Conservation (phyloP, 2,113 vertebrate species). For the Chloebia gouldiae region DNA sequence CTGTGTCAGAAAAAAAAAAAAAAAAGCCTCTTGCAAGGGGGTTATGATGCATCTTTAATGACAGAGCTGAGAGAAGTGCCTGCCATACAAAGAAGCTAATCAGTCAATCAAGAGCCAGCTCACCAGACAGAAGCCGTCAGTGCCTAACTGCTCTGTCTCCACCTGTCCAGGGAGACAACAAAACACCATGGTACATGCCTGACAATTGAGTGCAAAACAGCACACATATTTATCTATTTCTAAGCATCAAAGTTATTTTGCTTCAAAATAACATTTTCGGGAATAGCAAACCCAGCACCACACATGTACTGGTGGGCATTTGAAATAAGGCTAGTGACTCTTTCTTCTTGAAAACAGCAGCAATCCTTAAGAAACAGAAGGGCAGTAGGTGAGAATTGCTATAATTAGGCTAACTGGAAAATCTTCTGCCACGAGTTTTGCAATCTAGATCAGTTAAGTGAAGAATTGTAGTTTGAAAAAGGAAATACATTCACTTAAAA, state of each 20-base stretch:
- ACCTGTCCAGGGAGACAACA: conserved; percentile 55
- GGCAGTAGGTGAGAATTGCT: neutral
- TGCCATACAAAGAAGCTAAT: conserved; percentile 70
- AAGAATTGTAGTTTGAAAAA: neutral
- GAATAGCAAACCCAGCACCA: neutral
- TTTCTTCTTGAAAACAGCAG: neutral
- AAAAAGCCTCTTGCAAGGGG: conserved; percentile 10
- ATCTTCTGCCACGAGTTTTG: neutral
- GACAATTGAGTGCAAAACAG: conserved; percentile 53
- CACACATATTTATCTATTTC: neutral
- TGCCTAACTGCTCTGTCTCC: conserved; percentile 52
- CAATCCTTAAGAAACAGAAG: neutral
- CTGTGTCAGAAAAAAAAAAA: neutral
- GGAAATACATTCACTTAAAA: neutral
- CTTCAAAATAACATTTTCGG: neutral
- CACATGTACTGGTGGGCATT: neutral
- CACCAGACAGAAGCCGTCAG: conserved; percentile 56
- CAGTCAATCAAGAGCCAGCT: conserved; percentile 71
- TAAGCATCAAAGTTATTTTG: neutral
- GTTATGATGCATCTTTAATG: conserved; percentile 62
- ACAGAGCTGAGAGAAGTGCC: conserved; percentile 30
- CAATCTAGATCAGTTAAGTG: neutral
- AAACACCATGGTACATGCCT: conserved; percentile 57
- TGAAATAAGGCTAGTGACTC: neutral
- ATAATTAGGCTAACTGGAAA: neutral